phyloP scores from a whole-genome alignment of 2,113 vertebrate species.

The Chiloscyllium plagiosum region DNA sequence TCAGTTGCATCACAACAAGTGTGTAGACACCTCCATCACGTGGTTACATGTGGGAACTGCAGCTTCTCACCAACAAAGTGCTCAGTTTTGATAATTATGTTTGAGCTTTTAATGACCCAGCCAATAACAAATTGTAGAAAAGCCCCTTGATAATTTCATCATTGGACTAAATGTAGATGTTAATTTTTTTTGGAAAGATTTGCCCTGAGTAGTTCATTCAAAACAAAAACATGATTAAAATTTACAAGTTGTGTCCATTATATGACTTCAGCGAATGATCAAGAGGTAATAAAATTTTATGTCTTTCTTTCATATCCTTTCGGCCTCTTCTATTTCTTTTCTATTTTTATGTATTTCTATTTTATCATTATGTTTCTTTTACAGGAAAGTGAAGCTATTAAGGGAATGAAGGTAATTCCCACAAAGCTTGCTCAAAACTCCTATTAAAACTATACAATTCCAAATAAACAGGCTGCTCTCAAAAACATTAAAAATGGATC shows the following conservation, averaged over 20 bases:
- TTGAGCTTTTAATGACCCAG: not conserved
- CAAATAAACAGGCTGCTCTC: not conserved
- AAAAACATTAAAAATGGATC: not conserved
- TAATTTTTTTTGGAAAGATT: not conserved
- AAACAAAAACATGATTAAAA: not conserved
- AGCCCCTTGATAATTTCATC: not conserved
- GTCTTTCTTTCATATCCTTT: not conserved
- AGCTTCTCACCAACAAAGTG: not conserved
- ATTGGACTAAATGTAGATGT: not conserved
- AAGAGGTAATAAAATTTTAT: not conserved
- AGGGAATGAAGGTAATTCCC: not conserved
- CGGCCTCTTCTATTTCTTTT: not conserved
- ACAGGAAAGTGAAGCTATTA: not conserved
- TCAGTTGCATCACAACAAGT: not conserved
- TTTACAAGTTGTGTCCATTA: not conserved
- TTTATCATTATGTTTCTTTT: not conserved
- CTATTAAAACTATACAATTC: not conserved
- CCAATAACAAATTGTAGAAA: not conserved
- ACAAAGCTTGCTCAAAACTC: not conserved
- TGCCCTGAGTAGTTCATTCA: not conserved
- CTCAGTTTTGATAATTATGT: not conserved
- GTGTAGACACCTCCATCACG: not conserved
- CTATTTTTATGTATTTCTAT: not conserved
- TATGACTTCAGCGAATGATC: not conserved
- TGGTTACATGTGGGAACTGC: not conserved